phyloP scores from a whole-genome alignment of 2,113 vertebrate genomes.

The Rhegmatorhina hoffmannsi region DNA sequence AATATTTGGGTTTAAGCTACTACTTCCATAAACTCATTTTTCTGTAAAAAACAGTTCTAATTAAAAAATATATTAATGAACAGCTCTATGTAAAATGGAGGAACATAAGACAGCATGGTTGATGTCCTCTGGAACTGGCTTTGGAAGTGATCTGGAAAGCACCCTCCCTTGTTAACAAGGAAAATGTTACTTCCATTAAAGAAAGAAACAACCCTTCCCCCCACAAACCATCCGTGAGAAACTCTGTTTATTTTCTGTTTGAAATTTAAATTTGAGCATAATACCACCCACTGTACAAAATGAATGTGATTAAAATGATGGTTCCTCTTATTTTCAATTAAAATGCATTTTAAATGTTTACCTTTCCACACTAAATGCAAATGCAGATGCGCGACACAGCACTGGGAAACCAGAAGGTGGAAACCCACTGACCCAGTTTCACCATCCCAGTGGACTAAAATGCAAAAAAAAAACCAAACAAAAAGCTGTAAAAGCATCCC shows the following conservation, averaged over 20 bases:
- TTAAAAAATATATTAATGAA: neutral
- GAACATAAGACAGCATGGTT: neutral
- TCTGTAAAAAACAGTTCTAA: neutral
- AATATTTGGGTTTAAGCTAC: neutral
- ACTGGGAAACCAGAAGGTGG: neutral
- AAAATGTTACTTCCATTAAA: constrained; percentile 14
- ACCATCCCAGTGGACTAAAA: neutral
- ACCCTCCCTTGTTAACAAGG: constrained; percentile 12
- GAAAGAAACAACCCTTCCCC: neutral
- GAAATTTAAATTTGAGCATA: constrained; percentile 47
- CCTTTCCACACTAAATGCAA: constrained; percentile 11
- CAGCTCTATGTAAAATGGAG: neutral
- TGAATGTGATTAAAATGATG: neutral
- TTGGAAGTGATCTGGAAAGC: neutral
- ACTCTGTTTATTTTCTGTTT: constrained; percentile 23
- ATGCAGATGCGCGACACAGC: neutral
- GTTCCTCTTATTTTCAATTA: constrained; percentile 46
- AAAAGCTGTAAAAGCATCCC: neutral
- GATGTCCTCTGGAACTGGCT: neutral
- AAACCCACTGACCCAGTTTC: constrained; percentile 54
- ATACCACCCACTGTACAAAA: constrained; percentile 19
- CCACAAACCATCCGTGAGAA: constrained; percentile 25
- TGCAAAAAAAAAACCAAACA: neutral
- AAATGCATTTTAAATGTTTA: constrained; percentile 18
- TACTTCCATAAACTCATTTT: neutral